These are phyloP conservation scores for Mormyrus hasselquistii DNA, from an alignment of 2,797 vertebrate species.

Conservation along the genomic window DNA sequence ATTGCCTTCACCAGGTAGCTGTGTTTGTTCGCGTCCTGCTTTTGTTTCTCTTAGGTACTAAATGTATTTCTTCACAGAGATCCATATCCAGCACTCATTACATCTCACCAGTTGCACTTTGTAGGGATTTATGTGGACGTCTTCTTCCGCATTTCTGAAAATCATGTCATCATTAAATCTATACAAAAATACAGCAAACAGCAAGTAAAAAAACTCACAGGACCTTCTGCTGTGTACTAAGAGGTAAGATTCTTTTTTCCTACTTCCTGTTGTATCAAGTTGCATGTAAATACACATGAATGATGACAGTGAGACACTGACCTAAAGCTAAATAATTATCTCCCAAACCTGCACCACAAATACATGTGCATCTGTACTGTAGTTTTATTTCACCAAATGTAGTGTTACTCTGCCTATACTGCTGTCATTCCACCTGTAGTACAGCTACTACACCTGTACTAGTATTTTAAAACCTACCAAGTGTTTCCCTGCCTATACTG, in stretches of 20 bases:
- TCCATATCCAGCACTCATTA: background rate
- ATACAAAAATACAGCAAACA: background rate
- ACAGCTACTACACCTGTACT: background rate
- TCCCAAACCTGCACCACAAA: background rate
- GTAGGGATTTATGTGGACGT: background rate
- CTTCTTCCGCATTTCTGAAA: background rate
- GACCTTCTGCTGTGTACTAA: background rate
- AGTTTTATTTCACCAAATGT: background rate
- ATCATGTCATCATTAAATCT: background rate
- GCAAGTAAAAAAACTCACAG: background rate
- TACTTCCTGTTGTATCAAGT: background rate
- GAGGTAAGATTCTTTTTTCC: background rate
- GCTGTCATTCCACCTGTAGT: background rate
- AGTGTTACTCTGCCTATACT: background rate
- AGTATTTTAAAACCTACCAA: background rate
- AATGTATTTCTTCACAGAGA: background rate
- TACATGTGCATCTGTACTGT: background rate
- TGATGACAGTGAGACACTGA: background rate
- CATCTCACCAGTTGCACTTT: background rate
- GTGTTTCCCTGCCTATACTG: background rate
- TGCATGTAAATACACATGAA: background rate
- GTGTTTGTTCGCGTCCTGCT: background rate
- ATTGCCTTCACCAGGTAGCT: background rate
- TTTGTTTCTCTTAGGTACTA: background rate
- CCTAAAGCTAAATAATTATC: background rate